Conservation (phyloP, 2,113 vertebrate species). For the Centrocercus urophasianus region DNA sequence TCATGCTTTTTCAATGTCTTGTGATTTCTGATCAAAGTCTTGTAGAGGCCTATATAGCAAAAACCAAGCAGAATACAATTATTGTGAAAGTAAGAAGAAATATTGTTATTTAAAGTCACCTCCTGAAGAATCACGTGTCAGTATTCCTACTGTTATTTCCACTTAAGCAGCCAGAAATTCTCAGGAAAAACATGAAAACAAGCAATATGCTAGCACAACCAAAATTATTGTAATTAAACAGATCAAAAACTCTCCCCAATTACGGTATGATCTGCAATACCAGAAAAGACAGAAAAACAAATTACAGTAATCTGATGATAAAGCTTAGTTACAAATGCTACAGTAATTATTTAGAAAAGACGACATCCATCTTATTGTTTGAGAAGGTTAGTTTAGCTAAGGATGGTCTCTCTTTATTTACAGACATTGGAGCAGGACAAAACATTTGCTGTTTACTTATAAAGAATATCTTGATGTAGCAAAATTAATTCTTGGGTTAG, state of each 20-base stretch:
- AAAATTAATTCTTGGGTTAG: background rate
- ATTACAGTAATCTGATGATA: background rate
- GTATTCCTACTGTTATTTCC: background rate
- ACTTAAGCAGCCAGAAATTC: background rate
- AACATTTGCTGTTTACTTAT: conserved; percentile 23
- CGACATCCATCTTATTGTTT: background rate
- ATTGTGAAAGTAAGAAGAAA: background rate
- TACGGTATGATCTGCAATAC: conserved; percentile 32
- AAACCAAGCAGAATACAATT: background rate
- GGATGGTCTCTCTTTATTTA: background rate
- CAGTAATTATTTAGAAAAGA: conserved; percentile 26
- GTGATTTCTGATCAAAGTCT: background rate
- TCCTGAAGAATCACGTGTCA: background rate
- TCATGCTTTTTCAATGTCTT: background rate
- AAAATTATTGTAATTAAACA: conserved; percentile 34
- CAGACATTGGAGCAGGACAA: background rate
- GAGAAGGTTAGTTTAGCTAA: background rate
- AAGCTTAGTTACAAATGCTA: conserved; percentile 3
- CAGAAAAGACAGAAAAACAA: conserved; percentile 12
- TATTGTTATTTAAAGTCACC: background rate
- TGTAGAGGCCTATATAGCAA: background rate
- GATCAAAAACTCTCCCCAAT: conserved; percentile 18
- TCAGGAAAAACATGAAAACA: background rate
- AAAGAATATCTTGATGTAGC: conserved; percentile 9
- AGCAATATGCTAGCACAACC: conserved; percentile 35